Base-by-base conservation (phyloP, 2,113 vertebrate genomes). In the Laterallus jamaicensis region DNA sequence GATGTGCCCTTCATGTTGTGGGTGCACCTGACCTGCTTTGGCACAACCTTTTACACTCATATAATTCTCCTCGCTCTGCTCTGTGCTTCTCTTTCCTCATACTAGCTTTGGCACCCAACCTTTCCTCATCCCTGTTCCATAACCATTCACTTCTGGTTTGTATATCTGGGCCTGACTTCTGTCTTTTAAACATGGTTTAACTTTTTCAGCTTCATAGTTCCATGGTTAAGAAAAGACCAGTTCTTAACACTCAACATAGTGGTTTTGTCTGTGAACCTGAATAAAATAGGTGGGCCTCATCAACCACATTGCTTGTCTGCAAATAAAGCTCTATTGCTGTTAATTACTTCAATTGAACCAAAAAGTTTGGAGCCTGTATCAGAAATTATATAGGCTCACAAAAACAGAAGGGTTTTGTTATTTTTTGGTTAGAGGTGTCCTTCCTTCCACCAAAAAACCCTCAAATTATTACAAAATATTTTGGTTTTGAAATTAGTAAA, bases 231-330 rank as follows among this genome's bases (percentile, higher is more conserved):
- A 35, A 78, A 29, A 78, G 37, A 40, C 12, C 29, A 47, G 22
- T 69, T 85, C 37, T 77, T 77, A 56, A n/a, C 11, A 6, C 17
- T 84, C 55, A 82, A 31, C 16, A 5, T 2, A 7, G 22, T 26
- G 31, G 8, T 58, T 70, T 58, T 63, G 4, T 54, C 17, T 55
- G 20, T 32, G n/a, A 49, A 68, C 20, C 32, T 85, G 26, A 44
- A 55, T 55, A 22, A 58, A 63, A 6, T 18, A 31, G 9, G 18
- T 69, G 40, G 11, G 11, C 24, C 9, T 79, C 19, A 29, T 58
- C 20, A 49, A 40, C 13, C 15, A 17, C 0, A 0, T 80, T 71
- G 40, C 11, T 75, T 6, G 11, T 26, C 31, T 50, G 18, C 31
- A 82, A 76, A 76, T 67, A 55, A 59, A 85, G 32, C 5, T 50